These are phyloP conservation scores for Brachionus rotundiformis DNA, from an alignment of 1,140 invertebrate genomes.

Conservation along the genomic window DNA sequence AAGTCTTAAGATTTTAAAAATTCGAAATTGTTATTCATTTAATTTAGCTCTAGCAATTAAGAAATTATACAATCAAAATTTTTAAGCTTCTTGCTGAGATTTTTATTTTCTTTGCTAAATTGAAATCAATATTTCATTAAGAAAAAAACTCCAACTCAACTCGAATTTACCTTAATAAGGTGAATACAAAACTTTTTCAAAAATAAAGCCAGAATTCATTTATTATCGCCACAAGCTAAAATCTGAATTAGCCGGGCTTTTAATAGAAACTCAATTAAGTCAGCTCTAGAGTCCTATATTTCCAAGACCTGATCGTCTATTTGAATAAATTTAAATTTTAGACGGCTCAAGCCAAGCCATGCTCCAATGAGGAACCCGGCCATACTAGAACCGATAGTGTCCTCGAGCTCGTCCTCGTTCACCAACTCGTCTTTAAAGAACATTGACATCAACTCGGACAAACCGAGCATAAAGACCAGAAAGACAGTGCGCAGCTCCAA, in stretches of 20 bases:
- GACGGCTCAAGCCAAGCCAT: background rate
- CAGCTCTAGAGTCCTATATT: background rate
- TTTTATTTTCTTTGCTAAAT: slow-evolving; percentile 5
- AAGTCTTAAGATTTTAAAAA: background rate
- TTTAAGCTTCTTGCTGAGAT: background rate
- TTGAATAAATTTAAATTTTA: no score
- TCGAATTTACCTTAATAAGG: slow-evolving; percentile 5
- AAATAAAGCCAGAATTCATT: slow-evolving; percentile 4
- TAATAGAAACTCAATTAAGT: background rate
- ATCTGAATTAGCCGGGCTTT: background rate
- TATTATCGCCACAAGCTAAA: background rate
- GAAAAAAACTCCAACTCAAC: no score
- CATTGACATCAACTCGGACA: no score
- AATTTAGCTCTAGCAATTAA: background rate
- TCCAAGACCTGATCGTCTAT: no score
- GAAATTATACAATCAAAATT: background rate
- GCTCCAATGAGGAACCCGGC: background rate
- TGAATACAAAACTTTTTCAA: background rate
- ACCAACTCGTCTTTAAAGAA: background rate
- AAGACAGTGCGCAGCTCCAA: background rate
- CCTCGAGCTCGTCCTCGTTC: background rate
- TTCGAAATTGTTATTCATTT: background rate
- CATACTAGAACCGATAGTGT: background rate
- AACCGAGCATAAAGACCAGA: background rate
- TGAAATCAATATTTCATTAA: slow-evolving; percentile 10